Conservation (phyloP, 2,797 vertebrate species). For the Lutjanus argentimaculatus region DNA sequence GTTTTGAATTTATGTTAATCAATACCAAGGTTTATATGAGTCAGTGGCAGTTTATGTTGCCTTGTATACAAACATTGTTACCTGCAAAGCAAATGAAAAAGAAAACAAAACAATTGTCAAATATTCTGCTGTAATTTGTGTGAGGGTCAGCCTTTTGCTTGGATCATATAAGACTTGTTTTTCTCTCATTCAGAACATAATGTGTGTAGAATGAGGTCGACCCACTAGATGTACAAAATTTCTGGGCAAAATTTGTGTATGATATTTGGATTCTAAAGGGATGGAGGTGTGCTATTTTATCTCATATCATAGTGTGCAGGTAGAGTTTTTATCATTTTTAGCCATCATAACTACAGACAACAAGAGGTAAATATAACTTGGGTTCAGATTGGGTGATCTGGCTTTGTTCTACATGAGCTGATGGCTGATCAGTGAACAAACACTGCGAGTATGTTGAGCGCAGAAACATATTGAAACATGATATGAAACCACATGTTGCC, state of each 20-base stretch:
- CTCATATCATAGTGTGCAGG: slow-evolving; percentile 6
- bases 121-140: no score
- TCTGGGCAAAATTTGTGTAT: background rate
- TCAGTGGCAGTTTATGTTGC: no score
- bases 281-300: background rate
- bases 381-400: background rate
- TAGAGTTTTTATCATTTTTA: slow-evolving; percentile 20
- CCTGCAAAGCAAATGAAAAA: no score
- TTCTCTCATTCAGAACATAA: no score
- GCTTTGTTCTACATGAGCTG: background rate
- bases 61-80: no score
- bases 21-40: no score
- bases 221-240: background rate
- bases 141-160: no score
- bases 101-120: no score
- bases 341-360: slow-evolving; percentile 19
- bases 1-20: no score
- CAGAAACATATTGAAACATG: background rate
- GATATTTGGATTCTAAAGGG: slow-evolving; percentile 6
- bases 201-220: no score
- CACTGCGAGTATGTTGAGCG: background rate
- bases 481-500: background rate
- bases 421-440: background rate
- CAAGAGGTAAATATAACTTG: background rate
- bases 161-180: no score